Percentiles rank a stretch among this genome's conserved stretches.
Conservation (phyloP, 2,113 vertebrate genomes). For the Python bivittatus region DNA sequence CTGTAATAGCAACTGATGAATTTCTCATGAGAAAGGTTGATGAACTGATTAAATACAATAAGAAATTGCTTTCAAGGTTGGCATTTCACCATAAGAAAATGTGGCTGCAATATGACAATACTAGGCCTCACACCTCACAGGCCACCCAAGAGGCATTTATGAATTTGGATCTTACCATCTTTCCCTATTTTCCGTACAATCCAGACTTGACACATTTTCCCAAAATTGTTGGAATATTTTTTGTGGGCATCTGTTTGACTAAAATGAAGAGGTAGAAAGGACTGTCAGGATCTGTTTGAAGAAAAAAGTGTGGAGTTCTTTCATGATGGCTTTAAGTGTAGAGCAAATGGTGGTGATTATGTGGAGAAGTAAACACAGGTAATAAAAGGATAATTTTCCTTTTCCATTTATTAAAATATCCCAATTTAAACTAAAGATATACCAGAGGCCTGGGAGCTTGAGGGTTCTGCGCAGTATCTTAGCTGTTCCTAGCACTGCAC, state of each 20-base stretch:
- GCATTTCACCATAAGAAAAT: neutral
- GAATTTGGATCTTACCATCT: neutral
- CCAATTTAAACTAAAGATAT: neutral
- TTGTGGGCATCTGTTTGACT: neutral
- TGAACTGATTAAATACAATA: neutral
- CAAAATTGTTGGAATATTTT: neutral
- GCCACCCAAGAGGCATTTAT: neutral
- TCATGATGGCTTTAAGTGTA: neutral
- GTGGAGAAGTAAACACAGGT: neutral
- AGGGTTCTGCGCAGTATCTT: no score
- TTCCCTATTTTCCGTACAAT: neutral
- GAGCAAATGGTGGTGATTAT: neutral
- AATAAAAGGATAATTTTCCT: neutral
- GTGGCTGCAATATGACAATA: neutral
- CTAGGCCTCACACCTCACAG: neutral
- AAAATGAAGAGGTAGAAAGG: neutral
- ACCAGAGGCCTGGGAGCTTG: no score
- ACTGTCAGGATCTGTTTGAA: neutral
- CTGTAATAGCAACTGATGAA: no score
- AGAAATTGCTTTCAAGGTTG: neutral
- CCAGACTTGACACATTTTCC: neutral
- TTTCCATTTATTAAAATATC: neutral
- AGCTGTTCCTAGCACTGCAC: no score
- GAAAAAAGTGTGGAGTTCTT: neutral
- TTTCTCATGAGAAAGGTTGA: no score